Evolutionary conservation across 2,113 vertebrate genomes (phyloP).

Genomic region (Psophia crepitans): DNA sequence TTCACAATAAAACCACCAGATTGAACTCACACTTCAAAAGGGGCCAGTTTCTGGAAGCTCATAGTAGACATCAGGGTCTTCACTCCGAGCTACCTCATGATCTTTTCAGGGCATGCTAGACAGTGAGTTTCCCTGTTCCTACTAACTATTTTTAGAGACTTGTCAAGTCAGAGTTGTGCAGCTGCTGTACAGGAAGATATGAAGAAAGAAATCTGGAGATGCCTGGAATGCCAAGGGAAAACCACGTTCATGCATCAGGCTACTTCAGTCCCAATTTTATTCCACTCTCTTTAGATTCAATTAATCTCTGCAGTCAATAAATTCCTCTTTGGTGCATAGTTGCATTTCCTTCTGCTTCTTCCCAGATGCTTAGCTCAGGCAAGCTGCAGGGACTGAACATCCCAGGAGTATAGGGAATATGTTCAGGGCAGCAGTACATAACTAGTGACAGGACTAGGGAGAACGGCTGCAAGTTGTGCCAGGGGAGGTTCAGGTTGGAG

Average conservation of each 20-base stretch:
- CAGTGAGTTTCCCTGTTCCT: background rate
- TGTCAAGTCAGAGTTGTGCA: background rate
- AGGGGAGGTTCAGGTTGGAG: too few relatives aligned
- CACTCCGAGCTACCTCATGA: fast-evolving
- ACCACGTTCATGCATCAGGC: background rate
- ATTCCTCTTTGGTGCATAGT: background rate
- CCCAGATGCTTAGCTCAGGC: background rate
- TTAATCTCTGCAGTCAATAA: background rate
- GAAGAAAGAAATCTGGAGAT: background rate
- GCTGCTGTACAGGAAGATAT: background rate
- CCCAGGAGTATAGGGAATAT: background rate
- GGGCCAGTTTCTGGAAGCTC: background rate
- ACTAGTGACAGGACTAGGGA: too few relatives aligned
- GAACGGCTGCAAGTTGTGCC: too few relatives aligned
- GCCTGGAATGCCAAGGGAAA: background rate
- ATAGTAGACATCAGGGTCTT: background rate
- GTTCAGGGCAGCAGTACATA: background rate
- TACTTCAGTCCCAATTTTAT: background rate
- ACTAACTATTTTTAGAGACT: background rate
- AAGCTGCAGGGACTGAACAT: background rate
- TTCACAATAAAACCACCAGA: background rate
- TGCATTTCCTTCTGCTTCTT: background rate
- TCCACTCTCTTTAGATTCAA: background rate
- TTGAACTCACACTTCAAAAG: background rate
- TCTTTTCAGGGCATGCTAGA: background rate